These are phyloP conservation scores for Protodeltote pygarga DNA, from an alignment of 2,888 invertebrate species.

Conservation along the genomic window DNA sequence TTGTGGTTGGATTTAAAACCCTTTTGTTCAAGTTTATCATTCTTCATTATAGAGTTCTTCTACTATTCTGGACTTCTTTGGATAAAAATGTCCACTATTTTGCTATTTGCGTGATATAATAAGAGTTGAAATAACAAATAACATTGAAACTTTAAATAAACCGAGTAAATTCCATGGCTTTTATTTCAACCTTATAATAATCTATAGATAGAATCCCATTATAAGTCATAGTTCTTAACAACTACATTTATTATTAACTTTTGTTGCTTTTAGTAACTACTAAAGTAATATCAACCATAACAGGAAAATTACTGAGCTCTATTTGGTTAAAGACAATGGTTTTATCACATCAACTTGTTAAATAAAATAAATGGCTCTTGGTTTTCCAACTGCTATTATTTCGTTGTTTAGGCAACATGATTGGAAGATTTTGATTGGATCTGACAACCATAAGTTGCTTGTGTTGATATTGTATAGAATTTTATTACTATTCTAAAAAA, in stretches of 20 bases:
- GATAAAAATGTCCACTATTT: constrained; percentile 11
- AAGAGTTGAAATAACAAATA: no score
- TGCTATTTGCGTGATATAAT: constrained; percentile 1
- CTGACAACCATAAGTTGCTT: no score
- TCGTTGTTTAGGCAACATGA: no score
- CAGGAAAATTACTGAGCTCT: constrained; percentile 16
- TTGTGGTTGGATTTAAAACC: constrained; percentile 17
- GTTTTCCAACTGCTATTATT: not conserved
- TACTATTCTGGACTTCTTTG: constrained; percentile 17
- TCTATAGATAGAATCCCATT: no score
- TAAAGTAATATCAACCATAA: constrained; percentile 15
- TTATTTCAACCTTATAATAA: no score
- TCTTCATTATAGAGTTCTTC: constrained; percentile 18
- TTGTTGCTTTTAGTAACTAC: not conserved
- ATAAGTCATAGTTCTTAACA: not conserved
- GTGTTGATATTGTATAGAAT: no score
- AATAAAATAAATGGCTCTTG: not conserved
- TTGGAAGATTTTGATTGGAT: no score
- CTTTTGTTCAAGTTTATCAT: constrained; percentile 18
- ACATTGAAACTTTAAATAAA: no score
- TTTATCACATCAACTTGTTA: constrained; percentile 21
- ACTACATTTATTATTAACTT: not conserved
- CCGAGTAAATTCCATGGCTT: no score
- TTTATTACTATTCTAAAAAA: no score
- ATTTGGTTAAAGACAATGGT: not conserved